Conservation (phyloP, 2,113 vertebrate species). For the Psilopsiagon aurifrons region DNA sequence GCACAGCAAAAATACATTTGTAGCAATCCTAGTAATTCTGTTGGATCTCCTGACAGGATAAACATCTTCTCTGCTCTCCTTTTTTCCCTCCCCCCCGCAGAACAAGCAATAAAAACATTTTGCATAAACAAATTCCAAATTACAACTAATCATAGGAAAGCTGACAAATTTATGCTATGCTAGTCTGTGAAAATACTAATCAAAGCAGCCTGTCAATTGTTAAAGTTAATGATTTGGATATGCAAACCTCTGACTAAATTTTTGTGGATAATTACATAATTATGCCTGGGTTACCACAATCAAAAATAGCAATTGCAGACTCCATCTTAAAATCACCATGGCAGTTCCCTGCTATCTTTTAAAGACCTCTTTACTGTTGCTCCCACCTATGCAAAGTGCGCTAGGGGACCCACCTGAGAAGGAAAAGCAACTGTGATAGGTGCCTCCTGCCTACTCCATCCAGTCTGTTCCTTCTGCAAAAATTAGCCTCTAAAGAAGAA, state of each 20-base stretch:
- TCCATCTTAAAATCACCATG: slow-evolving; percentile 49
- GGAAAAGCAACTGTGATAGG: neutral
- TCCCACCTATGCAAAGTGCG: neutral
- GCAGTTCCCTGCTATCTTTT: neutral
- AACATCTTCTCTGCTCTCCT: slow-evolving; percentile 24
- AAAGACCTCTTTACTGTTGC: neutral
- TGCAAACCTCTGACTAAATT: slow-evolving; percentile 80
- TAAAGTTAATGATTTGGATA: slow-evolving; percentile 84
- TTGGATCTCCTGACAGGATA: slow-evolving; percentile 39
- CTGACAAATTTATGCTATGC: slow-evolving; percentile 78
- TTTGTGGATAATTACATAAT: slow-evolving; percentile 83
- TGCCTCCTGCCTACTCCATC: neutral
- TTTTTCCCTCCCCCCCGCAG: neutral
- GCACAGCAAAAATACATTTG: slow-evolving; percentile 5
- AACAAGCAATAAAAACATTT: slow-evolving; percentile 78
- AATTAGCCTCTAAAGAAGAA: neutral
- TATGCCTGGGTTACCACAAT: slow-evolving; percentile 80
- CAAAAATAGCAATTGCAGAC: slow-evolving; percentile 75
- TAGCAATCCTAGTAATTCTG: neutral
- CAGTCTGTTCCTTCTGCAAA: neutral
- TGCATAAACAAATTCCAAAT: slow-evolving; percentile 82
- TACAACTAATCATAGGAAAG: slow-evolving; percentile 79
- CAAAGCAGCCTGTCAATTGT: slow-evolving; percentile 82
- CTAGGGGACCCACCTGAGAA: neutral
- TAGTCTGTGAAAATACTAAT: slow-evolving; percentile 80